Conservation (phyloP, 2,888 invertebrate genomes). For the Eupeodes luniger region DNA sequence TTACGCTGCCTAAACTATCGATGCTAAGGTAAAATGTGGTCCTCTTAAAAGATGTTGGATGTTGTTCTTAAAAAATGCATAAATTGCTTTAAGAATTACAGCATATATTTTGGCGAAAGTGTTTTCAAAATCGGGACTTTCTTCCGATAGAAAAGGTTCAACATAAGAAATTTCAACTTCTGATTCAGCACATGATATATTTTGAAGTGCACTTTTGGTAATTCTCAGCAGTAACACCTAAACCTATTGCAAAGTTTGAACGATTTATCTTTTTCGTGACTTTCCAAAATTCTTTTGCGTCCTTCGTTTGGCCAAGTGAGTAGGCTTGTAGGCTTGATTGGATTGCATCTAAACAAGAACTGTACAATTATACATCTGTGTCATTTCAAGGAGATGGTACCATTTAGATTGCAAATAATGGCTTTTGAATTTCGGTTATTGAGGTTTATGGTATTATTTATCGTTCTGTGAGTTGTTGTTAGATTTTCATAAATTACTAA, state of each 20-base stretch:
- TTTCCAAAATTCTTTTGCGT: neutral
- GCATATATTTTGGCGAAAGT: neutral
- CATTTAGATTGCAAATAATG: too few relatives aligned
- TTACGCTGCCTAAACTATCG: too few relatives aligned
- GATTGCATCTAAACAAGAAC: too few relatives aligned
- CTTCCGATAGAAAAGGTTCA: neutral
- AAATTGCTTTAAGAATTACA: neutral
- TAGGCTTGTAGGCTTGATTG: too few relatives aligned
- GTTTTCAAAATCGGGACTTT: neutral
- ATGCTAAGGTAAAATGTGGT: too few relatives aligned
- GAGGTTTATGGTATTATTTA: too few relatives aligned
- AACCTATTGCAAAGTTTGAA: neutral
- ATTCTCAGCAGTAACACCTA: neutral
- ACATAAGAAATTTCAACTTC: neutral
- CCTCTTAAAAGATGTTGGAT: neutral
- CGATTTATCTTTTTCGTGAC: neutral
- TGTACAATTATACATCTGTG: too few relatives aligned
- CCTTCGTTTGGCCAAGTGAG: slow-evolving; percentile 1
- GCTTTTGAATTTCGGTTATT: too few relatives aligned
- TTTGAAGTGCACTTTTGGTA: neutral
- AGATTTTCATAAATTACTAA: too few relatives aligned
- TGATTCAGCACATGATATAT: neutral
- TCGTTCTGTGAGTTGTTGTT: too few relatives aligned
- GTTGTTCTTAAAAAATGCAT: too few relatives aligned
- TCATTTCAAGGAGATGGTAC: too few relatives aligned